Evolutionary conservation across 2,888 invertebrate species (phyloP).

Genomic region (Xiphydria camelus): DNA sequence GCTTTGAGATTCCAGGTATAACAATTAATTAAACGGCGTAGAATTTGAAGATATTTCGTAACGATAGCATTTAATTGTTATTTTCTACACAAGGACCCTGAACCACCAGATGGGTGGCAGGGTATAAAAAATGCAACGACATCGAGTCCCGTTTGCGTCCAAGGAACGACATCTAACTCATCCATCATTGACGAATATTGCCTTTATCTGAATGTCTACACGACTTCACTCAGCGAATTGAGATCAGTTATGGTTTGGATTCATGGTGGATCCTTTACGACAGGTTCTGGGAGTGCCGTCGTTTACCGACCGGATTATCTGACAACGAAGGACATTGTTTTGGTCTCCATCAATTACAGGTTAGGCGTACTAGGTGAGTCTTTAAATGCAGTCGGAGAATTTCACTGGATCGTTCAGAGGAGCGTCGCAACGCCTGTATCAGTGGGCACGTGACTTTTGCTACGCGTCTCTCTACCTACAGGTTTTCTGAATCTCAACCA

Average conservation of each 20-base stretch:
- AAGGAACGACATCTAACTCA: slow-evolving; percentile 16
- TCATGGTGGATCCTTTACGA: slow-evolving; percentile 30
- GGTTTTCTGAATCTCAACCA: slow-evolving; percentile 11
- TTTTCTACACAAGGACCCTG: too few relatives aligned
- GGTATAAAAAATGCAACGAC: slow-evolving; percentile 34
- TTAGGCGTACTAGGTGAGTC: slow-evolving; percentile 39
- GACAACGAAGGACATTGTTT: slow-evolving; percentile 37
- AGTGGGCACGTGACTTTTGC: too few relatives aligned
- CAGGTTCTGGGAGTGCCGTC: slow-evolving; percentile 44
- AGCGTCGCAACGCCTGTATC: too few relatives aligned
- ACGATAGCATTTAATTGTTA: too few relatives aligned
- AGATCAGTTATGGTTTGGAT: slow-evolving; percentile 1
- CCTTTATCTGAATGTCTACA: slow-evolving; percentile 46
- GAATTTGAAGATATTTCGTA: too few relatives aligned
- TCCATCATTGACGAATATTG: slow-evolving; percentile 39
- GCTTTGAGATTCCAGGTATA: too few relatives aligned
- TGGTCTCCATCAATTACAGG: slow-evolving; percentile 49
- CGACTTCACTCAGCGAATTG: slow-evolving; percentile 8
- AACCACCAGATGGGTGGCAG: slow-evolving; percentile 36
- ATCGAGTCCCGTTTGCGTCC: slow-evolving; percentile 29
- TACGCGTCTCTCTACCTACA: too few relatives aligned
- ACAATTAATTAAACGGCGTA: too few relatives aligned
- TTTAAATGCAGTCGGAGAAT: background rate
- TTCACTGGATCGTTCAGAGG: too few relatives aligned
- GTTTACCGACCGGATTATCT: slow-evolving; percentile 44